phyloP scores from a whole-genome alignment of 2,888 invertebrate genomes.

The Caenorhabditis doughertyi region DNA sequence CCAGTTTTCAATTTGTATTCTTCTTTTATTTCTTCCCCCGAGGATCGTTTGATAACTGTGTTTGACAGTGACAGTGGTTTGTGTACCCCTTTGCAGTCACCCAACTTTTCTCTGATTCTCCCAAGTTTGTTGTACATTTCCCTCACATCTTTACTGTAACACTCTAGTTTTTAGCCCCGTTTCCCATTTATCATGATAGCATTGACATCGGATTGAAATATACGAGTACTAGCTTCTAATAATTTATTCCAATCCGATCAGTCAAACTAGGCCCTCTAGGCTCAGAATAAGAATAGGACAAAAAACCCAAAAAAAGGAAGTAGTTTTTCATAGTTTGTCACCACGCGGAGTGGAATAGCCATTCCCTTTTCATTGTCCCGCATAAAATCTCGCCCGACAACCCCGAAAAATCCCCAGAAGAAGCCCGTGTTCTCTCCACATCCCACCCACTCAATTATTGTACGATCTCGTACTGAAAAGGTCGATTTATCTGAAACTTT shows the following conservation, averaged over 20 bases:
- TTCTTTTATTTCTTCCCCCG: slow-evolving; percentile 14
- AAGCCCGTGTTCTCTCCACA: slow-evolving; percentile 46
- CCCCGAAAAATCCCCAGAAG: slow-evolving; percentile 15
- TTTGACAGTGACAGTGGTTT: slow-evolving; percentile 38
- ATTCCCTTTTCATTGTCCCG: slow-evolving; percentile 2
- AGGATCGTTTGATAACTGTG: slow-evolving; percentile 49
- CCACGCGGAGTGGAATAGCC: slow-evolving; percentile 32
- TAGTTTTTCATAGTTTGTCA: slow-evolving; percentile 50
- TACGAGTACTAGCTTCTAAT: not conserved
- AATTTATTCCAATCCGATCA: not conserved
- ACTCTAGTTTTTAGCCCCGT: slow-evolving; percentile 13
- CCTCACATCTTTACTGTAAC: slow-evolving; percentile 11
- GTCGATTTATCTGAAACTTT: not conserved
- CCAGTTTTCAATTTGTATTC: not conserved
- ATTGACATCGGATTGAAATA: not conserved
- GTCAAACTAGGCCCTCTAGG: slow-evolving; percentile 50
- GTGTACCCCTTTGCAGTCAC: slow-evolving; percentile 36
- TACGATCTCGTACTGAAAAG: slow-evolving; percentile 51
- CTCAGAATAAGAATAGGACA: slow-evolving; percentile 46
- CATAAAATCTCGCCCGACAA: slow-evolving; percentile 17
- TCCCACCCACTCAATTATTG: slow-evolving; percentile 45
- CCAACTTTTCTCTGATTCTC: slow-evolving; percentile 50
- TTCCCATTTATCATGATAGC: not conserved
- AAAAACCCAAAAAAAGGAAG: slow-evolving; percentile 55
- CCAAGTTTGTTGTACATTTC: slow-evolving; percentile 39